A percentile compares a stretch with the other conserved stretches of the same genome.
phyloP scores from a whole-genome alignment of 2,113 vertebrate species.

The Romanogobio albipinnatus region DNA sequence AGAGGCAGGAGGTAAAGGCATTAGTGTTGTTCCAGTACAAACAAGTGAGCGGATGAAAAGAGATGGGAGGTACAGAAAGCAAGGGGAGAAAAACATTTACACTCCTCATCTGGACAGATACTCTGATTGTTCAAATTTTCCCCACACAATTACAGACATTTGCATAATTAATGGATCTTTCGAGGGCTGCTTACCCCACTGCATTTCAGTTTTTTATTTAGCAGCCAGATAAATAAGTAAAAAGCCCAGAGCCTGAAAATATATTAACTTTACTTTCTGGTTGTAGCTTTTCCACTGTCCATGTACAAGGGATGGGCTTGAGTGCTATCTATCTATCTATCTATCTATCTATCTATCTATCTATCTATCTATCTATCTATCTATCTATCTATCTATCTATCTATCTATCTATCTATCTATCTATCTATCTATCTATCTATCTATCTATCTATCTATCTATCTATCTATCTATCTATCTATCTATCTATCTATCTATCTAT shows the following conservation, averaged over 20 bases:
- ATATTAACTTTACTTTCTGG: neutral
- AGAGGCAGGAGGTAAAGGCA: neutral
- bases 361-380: no score
- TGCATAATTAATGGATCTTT: constrained; percentile 49
- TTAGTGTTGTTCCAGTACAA: constrained; percentile 2
- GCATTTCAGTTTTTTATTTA: constrained; percentile 41
- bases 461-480: no score
- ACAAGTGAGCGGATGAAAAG: neutral
- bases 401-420: no score
- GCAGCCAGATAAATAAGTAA: constrained; percentile 44
- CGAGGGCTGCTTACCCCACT: constrained; percentile 5
- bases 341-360: neutral
- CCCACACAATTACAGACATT: constrained; percentile 46
- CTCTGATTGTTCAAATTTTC: constrained; percentile 11
- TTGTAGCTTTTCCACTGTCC: neutral
- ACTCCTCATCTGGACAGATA: constrained; percentile 16
- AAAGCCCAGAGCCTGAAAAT: neutral
- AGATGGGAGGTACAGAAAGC: neutral
- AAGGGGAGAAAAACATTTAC: neutral
- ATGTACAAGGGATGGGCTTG: neutral
- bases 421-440: neutral
- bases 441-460: no score
- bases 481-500: no score
- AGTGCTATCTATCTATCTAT: neutral
- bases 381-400: no score